A percentile compares a stretch with the other conserved stretches of the same genome.
phyloP scores from a whole-genome alignment of 2,113 vertebrate genomes.

The Indicator indicator region DNA sequence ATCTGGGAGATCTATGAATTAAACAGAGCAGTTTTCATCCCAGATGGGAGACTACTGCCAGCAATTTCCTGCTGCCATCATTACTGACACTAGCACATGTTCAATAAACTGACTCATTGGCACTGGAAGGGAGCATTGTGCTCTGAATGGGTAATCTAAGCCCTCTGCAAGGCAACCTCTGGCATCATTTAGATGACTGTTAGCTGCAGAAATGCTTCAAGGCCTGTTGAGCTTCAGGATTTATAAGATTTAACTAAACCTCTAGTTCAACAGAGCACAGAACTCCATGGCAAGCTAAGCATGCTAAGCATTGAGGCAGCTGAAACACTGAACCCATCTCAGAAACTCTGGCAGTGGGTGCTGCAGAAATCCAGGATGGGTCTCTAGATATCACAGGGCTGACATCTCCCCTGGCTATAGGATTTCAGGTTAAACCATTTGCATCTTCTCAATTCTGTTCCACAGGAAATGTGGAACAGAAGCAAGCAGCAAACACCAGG shows the following conservation, averaged over 20 bases:
- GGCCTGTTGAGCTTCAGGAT: not conserved
- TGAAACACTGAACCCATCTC: not conserved
- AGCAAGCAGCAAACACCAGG: not conserved
- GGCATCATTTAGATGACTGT: not conserved
- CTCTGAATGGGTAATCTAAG: not conserved
- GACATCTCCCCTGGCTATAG: not conserved
- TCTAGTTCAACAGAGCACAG: not conserved
- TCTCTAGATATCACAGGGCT: not conserved
- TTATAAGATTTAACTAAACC: not conserved
- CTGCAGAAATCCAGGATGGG: not conserved
- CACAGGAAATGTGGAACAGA: not conserved
- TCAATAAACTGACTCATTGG: not conserved
- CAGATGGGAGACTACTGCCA: not conserved
- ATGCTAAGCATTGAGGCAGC: not conserved
- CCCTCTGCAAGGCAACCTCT: not conserved
- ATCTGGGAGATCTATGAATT: not conserved
- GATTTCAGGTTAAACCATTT: not conserved
- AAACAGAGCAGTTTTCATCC: not conserved
- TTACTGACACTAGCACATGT: not conserved
- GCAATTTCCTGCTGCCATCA: not conserved
- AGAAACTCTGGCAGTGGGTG: not conserved
- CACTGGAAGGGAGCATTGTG: not conserved
- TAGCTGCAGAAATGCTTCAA: not conserved
- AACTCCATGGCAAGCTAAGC: not conserved
- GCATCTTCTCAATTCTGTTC: not conserved